phyloP scores from a whole-genome alignment of 2,888 invertebrate genomes.

The Barypeithes pellucidus region DNA sequence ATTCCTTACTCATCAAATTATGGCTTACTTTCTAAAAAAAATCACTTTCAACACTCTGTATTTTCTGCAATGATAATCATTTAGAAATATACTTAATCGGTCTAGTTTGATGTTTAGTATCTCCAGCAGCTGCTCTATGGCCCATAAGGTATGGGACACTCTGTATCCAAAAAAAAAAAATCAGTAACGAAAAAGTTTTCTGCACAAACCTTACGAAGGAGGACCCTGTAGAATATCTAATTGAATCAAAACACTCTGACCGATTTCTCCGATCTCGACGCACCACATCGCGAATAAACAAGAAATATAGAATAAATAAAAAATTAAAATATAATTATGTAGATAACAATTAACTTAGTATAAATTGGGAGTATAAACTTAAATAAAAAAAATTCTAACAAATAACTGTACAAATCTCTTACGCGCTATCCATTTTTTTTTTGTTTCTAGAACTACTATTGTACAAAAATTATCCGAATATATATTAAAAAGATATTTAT shows the following conservation, averaged over 20 bases:
- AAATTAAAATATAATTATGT: slow-evolving; percentile 63
- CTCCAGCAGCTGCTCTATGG: no score
- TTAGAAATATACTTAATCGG: no score
- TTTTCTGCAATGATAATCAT: no score
- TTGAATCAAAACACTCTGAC: slow-evolving; percentile 16
- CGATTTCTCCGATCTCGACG: slow-evolving; percentile 5
- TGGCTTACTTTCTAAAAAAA: no score
- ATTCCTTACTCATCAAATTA: no score
- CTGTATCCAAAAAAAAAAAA: no score
- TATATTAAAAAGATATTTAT: background rate
- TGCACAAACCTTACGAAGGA: background rate
- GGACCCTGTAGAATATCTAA: slow-evolving; percentile 6
- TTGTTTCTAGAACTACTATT: slow-evolving; percentile 14
- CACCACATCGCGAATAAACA: slow-evolving; percentile 32
- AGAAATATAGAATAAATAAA: slow-evolving; percentile 60
- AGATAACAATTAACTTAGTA: slow-evolving; percentile 59
- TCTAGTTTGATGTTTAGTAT: no score
- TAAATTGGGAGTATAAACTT: slow-evolving; percentile 60
- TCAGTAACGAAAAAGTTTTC: background rate
- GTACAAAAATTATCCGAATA: slow-evolving; percentile 21
- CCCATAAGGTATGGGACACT: no score
- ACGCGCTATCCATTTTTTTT: slow-evolving; percentile 19
- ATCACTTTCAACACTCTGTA: no score
- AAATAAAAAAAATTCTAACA: slow-evolving; percentile 60
- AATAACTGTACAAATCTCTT: slow-evolving; percentile 43